Conservation (phyloP, 2,888 invertebrate species). For the Stramonita haemastoma region DNA sequence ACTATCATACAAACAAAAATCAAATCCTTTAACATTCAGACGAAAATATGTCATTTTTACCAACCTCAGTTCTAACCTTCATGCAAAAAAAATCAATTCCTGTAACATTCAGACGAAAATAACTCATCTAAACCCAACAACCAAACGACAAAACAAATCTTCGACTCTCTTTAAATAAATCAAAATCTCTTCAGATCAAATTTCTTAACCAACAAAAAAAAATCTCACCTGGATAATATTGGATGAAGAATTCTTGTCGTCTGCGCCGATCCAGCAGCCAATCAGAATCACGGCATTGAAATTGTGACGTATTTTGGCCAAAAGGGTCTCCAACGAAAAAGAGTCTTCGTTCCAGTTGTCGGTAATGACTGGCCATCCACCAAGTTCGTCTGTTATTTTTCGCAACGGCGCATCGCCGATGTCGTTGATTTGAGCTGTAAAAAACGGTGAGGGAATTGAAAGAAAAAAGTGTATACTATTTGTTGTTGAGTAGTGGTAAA, state of each 20-base stretch:
- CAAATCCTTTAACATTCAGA: neutral
- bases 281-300: constrained; percentile 86
- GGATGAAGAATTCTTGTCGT: constrained; percentile 73
- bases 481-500: too few relatives aligned
- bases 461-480: too few relatives aligned
- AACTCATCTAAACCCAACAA: too few relatives aligned
- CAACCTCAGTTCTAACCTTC: too few relatives aligned
- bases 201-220: neutral
- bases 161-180: too few relatives aligned
- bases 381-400: constrained; percentile 82
- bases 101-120: too few relatives aligned
- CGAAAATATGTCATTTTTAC: too few relatives aligned
- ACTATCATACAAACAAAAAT: neutral
- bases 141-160: too few relatives aligned
- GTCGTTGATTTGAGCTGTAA: constrained; percentile 84
- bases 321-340: constrained; percentile 73
- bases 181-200: neutral
- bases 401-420: constrained; percentile 85
- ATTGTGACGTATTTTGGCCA: constrained; percentile 62
- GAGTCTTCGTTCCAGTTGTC: constrained; percentile 82
- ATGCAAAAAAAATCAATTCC: neutral
- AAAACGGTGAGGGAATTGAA: neutral
- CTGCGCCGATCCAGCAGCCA: constrained; percentile 83
- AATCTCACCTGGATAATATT: constrained; percentile 71
- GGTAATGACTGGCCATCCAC: constrained; percentile 89